Evolutionary conservation across 2,797 vertebrate species (phyloP), one percentile per base, ranked within the genome.

Genomic region (Falco columbarius): DNA sequence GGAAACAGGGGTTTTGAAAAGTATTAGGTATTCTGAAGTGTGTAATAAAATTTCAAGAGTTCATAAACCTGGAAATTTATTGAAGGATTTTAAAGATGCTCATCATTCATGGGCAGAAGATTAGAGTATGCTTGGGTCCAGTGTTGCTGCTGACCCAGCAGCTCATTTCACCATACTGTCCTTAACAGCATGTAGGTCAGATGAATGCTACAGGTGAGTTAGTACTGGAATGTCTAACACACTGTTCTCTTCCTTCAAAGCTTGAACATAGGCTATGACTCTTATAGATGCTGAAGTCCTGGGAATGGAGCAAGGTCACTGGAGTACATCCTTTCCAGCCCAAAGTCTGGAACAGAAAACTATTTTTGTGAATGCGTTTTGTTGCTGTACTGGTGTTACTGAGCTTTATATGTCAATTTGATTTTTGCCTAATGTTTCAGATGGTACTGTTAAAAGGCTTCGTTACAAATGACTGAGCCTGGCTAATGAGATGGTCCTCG

Each of bases 1-100:
- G 77, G n/a, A 89, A 83, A 73, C 0, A n/a, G 4, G 13, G 0
- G 1, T 49, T 70, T 81, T 17, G 0, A 22, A 87, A 85, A 80
- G 3, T 67, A 19, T 49, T n/a, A 76, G 5, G 15, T 66, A 40
- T 62, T 65, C 34, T 63, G 44, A 63, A 21, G 5, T 51, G 32
- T 2, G 0, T n/a, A 62, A 71, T 36, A 67, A 70, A 81, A 70
- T 9, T 44, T 42, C 12, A 83, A 13, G 36, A 38, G 4, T 54
- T 79, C 32, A 52, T 49, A 46, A 61, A 47, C 34, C 22, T 55
- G 26, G 21, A 32, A 22, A 74, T 47, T 56, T 52, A 20, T 14
- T n/a, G 30, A n/a, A 34, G 14, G 21, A 73, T 72, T 68, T 79
- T 63, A n/a, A 81, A 74, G 62, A 44, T 22, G 19, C 5, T 51